Conservation (phyloP, 2,888 invertebrate species). For the Heliconius charithonia region DNA sequence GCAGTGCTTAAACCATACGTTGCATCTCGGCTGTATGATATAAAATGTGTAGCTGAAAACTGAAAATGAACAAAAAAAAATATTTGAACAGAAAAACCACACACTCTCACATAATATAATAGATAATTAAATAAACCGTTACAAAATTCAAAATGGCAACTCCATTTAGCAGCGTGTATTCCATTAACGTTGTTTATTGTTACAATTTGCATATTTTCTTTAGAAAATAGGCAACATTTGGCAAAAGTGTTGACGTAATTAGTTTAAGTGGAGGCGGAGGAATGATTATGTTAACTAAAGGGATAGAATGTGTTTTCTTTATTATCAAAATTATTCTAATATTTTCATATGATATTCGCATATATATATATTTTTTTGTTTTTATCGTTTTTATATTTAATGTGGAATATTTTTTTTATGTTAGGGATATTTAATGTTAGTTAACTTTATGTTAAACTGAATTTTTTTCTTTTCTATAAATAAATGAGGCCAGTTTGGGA, state of each 20-base stretch:
- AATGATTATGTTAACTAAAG: conserved; percentile 29
- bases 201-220: conserved; percentile 43
- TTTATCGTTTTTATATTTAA: background rate
- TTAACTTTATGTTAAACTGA: too few relatives aligned
- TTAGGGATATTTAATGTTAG: too few relatives aligned
- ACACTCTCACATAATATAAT: background rate
- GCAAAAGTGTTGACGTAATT: conserved; percentile 38
- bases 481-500: too few relatives aligned
- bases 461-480: too few relatives aligned
- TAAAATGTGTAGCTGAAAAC: background rate
- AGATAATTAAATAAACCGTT: conserved; percentile 28
- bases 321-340: background rate
- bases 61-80: background rate
- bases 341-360: background rate
- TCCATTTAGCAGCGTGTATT: conserved; percentile 25
- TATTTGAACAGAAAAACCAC: background rate
- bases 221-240: conserved; percentile 32
- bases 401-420: background rate
- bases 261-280: conserved; percentile 34
- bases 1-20: too few relatives aligned
- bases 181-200: conserved; percentile 40
- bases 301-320: background rate
- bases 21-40: too few relatives aligned
- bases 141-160: conserved; percentile 34
- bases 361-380: background rate